Conservation (phyloP, 2,888 invertebrate species). For the Cephus pygmeus region DNA sequence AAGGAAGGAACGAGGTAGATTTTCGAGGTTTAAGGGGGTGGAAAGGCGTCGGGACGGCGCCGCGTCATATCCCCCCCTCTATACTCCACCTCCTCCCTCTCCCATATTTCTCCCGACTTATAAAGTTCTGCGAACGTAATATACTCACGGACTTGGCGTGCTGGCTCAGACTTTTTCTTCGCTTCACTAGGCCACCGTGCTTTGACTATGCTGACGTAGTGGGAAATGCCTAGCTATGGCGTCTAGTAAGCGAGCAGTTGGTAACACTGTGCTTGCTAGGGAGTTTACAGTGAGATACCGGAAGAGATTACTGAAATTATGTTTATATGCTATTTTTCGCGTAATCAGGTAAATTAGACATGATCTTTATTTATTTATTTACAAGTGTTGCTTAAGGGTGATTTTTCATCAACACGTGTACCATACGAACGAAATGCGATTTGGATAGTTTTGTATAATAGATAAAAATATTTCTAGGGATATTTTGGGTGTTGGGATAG, state of each 20-base stretch:
- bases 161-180: background rate
- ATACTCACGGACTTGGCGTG: background rate
- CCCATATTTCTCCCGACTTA: background rate
- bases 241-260: background rate
- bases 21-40: conserved; percentile 8
- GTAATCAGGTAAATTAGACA: background rate
- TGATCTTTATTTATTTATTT: background rate
- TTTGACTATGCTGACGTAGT: background rate
- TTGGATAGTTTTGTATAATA: background rate
- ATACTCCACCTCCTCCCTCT: background rate
- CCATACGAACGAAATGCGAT: background rate
- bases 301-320: background rate
- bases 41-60: background rate
- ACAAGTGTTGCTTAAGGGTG: background rate
- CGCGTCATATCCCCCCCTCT: background rate
- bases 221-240: background rate
- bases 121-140: background rate
- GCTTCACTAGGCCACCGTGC: background rate
- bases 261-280: too few relatives aligned
- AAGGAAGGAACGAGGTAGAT: conserved; percentile 32
- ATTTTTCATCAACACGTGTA: background rate
- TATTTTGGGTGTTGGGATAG: background rate
- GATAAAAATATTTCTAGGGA: background rate
- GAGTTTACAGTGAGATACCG: background rate
- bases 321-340: background rate